These are phyloP conservation scores for Larimichthys polyactis DNA, from an alignment of 2,113 vertebrate species.

Conservation along the genomic window DNA sequence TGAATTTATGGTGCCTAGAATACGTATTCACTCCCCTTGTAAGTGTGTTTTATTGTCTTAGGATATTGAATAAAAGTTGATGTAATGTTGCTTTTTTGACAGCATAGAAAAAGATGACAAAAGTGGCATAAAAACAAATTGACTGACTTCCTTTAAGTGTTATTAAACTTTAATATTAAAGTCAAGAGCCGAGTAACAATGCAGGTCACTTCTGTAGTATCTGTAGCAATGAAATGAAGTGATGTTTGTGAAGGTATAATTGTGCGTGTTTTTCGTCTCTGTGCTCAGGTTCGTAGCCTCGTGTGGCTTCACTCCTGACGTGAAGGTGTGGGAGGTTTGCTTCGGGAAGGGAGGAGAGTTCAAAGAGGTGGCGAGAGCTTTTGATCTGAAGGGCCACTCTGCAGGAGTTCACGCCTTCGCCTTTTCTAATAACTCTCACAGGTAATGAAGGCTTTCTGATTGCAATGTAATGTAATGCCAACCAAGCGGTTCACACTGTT, in stretches of 20 bases:
- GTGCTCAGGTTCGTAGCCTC: constrained; percentile 92
- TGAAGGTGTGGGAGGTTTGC: constrained; percentile 97
- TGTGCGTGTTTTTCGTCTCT: neutral
- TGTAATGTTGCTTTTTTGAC: neutral
- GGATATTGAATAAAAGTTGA: neutral
- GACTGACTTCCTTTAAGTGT: neutral
- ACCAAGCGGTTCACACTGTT: neutral
- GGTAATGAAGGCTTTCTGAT: constrained; percentile 74
- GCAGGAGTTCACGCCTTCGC: constrained; percentile 90
- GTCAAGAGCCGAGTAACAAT: neutral
- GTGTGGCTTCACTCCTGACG: constrained; percentile 95
- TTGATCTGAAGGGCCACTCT: constrained; percentile 94
- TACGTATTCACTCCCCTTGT: too few species aligned
- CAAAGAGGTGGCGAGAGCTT: constrained; percentile 91
- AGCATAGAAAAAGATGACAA: neutral
- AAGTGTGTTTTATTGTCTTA: neutral
- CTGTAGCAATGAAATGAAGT: too few species aligned
- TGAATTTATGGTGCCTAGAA: too few species aligned
- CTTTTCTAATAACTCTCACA: constrained; percentile 94
- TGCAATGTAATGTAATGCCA: accelerated
- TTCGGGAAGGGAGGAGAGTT: constrained; percentile 93
- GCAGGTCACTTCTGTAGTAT: neutral
- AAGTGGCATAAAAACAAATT: too few species aligned
- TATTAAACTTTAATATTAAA: too few species aligned
- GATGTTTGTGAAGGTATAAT: neutral